These are phyloP conservation scores for Melanostoma scalare DNA, from an alignment of 2,888 invertebrate species.

Conservation along the genomic window DNA sequence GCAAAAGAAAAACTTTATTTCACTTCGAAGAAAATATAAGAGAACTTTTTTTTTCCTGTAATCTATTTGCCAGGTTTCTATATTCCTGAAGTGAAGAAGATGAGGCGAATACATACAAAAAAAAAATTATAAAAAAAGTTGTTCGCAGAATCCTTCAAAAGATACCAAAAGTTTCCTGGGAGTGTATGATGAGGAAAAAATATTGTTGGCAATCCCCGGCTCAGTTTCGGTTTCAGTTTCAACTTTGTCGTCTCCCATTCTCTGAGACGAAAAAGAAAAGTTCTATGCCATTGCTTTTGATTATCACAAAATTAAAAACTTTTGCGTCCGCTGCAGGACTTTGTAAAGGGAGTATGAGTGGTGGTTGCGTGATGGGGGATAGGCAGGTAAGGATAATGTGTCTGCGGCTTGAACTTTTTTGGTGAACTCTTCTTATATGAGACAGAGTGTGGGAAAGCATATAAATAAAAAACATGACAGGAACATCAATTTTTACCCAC, in stretches of 20 bases:
- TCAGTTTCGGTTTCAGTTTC: conserved; percentile 68
- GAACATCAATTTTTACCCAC: conserved; percentile 60
- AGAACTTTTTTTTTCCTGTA: conserved; percentile 33
- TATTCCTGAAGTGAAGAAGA: conserved; percentile 22
- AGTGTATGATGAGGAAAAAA: conserved; percentile 35
- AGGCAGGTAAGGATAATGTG: conserved; percentile 38
- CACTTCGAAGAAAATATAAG: conserved; percentile 18
- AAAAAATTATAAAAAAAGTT: background rate
- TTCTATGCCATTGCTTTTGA: conserved; percentile 72
- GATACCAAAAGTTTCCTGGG: conserved; percentile 55
- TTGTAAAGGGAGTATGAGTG: background rate
- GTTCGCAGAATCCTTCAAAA: conserved; percentile 43
- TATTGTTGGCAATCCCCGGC: conserved; percentile 58
- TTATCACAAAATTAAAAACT: conserved; percentile 73
- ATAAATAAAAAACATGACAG: conserved; percentile 54
- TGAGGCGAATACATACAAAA: background rate
- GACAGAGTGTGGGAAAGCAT: conserved; percentile 43
- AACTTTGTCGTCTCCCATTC: conserved; percentile 62
- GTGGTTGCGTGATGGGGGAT: background rate
- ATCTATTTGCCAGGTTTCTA: conserved; percentile 56
- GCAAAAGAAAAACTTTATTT: conserved; percentile 39
- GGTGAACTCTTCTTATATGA: conserved; percentile 40
- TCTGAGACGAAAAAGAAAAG: conserved; percentile 47
- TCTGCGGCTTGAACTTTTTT: conserved; percentile 48
- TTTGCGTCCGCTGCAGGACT: conserved; percentile 66